phyloP scores from a whole-genome alignment of 2,888 invertebrate species.

The Sturmia bella region DNA sequence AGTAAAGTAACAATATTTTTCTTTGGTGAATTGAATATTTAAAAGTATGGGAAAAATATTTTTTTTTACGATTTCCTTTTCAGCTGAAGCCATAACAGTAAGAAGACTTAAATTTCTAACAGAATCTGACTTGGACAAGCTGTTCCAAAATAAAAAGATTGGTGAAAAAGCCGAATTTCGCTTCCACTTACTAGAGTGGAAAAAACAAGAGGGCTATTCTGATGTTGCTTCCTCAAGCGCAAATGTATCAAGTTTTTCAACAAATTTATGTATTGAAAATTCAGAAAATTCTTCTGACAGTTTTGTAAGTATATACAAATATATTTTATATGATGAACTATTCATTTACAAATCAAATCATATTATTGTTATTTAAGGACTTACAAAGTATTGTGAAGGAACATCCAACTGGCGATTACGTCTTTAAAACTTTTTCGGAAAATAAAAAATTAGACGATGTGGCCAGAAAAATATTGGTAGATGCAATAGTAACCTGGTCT shows the following conservation, averaged over 20 bases:
- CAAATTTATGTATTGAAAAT: neutral
- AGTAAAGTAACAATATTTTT: neutral
- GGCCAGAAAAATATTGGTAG: constrained; percentile 21
- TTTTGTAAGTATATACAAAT: neutral
- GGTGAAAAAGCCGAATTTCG: constrained; percentile 26
- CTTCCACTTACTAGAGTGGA: constrained; percentile 11
- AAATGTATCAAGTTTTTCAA: constrained; percentile 3
- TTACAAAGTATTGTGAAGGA: constrained; percentile 2
- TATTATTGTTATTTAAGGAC: neutral
- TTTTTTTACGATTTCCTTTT: neutral
- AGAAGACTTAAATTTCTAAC: constrained; percentile 10
- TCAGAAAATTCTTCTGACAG: neutral
- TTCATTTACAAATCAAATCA: too few relatives aligned
- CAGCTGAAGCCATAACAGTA: constrained; percentile 10
- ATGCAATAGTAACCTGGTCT: constrained; percentile 17
- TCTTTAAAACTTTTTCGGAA: constrained; percentile 4
- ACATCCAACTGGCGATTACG: constrained; percentile 16
- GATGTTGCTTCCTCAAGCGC: constrained; percentile 12
- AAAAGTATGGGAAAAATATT: neutral
- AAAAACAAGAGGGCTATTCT: constrained; percentile 3
- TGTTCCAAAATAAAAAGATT: constrained; percentile 7
- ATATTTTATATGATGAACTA: neutral
- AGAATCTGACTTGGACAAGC: constrained; percentile 4
- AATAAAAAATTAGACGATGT: constrained; percentile 12
- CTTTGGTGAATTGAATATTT: neutral